phyloP scores from a whole-genome alignment of 1,140 invertebrate genomes.

The Acromyrmex charruanus region DNA sequence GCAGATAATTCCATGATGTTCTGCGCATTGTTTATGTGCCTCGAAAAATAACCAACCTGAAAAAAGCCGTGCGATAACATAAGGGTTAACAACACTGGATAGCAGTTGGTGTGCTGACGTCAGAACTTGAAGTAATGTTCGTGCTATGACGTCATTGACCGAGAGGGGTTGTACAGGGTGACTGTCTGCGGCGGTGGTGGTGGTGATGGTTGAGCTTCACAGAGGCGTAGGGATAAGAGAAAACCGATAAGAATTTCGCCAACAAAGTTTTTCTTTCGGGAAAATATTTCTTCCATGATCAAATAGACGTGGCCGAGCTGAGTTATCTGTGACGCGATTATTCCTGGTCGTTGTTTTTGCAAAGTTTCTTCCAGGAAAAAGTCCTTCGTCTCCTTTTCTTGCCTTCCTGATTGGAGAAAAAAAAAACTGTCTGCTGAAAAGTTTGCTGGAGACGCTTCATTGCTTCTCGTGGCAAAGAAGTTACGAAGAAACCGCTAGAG shows the following conservation, averaged over 20 bases:
- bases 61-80: slow-evolving; percentile 31
- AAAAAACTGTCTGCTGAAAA: slow-evolving; percentile 9
- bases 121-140: slow-evolving; percentile 64
- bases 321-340: slow-evolving; percentile 1
- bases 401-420: neutral
- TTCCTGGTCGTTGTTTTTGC: slow-evolving; percentile 26
- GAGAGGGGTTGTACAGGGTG: slow-evolving; percentile 19
- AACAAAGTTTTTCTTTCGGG: slow-evolving; percentile 6
- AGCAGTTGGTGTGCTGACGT: slow-evolving; percentile 67
- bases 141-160: slow-evolving; percentile 78
- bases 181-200: neutral
- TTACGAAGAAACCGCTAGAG: no score
- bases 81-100: slow-evolving; percentile 31
- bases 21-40: slow-evolving; percentile 14
- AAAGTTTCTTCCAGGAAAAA: neutral
- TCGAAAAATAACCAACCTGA: neutral
- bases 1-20: slow-evolving; percentile 15
- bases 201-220: slow-evolving; percentile 52
- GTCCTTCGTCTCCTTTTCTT: neutral
- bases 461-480: slow-evolving; percentile 3
- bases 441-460: slow-evolving; percentile 16
- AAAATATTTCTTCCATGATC: slow-evolving; percentile 36
- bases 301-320: neutral
- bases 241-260: slow-evolving; percentile 60
- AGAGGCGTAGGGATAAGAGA: slow-evolving; percentile 70